A percentile compares a stretch with the other conserved stretches of the same genome.
These are phyloP conservation scores for Catonia carolina DNA, from an alignment of 2,888 invertebrate genomes.

Conservation along the genomic window DNA sequence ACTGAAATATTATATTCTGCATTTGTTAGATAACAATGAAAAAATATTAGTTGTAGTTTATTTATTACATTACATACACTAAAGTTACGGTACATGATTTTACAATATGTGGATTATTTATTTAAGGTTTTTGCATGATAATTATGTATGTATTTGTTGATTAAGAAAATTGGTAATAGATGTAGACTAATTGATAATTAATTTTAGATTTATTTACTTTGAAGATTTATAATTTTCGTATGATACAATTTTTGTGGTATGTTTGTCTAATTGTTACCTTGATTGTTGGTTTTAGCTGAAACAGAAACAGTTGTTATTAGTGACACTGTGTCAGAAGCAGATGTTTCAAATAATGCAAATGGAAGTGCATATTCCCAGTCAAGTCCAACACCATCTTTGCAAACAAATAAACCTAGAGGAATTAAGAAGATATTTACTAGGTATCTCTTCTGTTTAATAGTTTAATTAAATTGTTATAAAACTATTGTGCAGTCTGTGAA, in stretches of 20 bases:
- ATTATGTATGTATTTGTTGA: not conserved
- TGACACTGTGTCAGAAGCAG: constrained; percentile 29
- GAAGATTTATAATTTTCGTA: not conserved
- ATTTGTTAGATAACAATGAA: no score
- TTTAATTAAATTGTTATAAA: no score
- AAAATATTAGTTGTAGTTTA: no score
- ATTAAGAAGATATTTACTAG: constrained; percentile 60
- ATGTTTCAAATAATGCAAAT: constrained; percentile 38
- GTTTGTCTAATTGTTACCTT: not conserved
- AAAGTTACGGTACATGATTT: no score
- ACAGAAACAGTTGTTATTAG: constrained; percentile 48
- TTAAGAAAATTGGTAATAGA: not conserved
- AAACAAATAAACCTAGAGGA: constrained; percentile 51
- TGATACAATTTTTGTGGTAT: no score
- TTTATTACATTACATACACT: no score
- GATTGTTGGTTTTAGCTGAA: constrained; percentile 50
- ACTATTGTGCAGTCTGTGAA: no score
- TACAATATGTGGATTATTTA: no score
- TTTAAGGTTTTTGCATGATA: not conserved
- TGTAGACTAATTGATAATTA: not conserved
- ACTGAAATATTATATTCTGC: no score
- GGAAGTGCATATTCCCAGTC: constrained; percentile 40
- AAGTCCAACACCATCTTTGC: constrained; percentile 46
- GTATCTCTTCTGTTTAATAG: no score
- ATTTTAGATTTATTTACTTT: not conserved